These are phyloP conservation scores for Vidua macroura DNA, from an alignment of 2,113 vertebrate species.

Conservation along the genomic window DNA sequence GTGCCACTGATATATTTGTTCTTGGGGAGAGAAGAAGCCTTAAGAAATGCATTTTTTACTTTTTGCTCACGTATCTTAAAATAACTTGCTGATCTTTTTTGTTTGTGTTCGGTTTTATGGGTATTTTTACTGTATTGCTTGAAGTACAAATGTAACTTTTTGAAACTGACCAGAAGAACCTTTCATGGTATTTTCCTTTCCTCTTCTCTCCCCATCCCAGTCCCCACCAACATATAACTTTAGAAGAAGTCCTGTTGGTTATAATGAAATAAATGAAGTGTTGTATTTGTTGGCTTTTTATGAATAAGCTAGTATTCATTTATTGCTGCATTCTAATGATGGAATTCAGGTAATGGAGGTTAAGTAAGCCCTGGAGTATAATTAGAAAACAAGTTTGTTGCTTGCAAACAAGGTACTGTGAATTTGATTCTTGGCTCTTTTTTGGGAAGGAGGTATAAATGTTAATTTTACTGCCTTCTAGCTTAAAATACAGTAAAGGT, in stretches of 20 bases:
- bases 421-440: constrained; percentile 55
- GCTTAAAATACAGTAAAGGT: constrained; percentile 74
- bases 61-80: neutral
- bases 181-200: neutral
- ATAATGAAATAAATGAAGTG: constrained; percentile 65
- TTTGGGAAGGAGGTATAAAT: constrained; percentile 67
- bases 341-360: constrained; percentile 70
- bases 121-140: neutral
- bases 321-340: constrained; percentile 68
- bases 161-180: neutral
- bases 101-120: neutral
- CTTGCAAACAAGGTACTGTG: constrained; percentile 62
- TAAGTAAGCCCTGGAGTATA: constrained; percentile 70
- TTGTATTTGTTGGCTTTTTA: constrained; percentile 70
- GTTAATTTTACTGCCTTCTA: constrained; percentile 70
- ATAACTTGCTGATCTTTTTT: neutral
- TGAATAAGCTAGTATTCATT: constrained; percentile 75
- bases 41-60: neutral
- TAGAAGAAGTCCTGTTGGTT: constrained; percentile 34
- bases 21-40: neutral
- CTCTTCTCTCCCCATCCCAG: neutral
- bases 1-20: neutral
- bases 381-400: constrained; percentile 71
- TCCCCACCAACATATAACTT: neutral
- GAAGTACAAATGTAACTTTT: neutral